These are phyloP conservation scores for Drosophila pallidifrons DNA, from an alignment of 1,140 invertebrate species.

Conservation along the genomic window DNA sequence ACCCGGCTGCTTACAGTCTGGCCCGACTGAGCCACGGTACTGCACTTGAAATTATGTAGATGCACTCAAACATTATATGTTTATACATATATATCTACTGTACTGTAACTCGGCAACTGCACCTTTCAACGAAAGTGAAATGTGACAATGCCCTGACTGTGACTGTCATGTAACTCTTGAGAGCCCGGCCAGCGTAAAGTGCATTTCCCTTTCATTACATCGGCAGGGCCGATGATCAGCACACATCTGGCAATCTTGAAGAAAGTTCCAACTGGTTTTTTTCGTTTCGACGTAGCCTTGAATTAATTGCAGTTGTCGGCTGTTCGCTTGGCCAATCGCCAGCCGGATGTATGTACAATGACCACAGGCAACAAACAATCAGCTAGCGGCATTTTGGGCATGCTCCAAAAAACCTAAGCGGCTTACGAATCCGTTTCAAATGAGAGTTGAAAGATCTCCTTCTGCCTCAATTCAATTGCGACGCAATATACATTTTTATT, in stretches of 20 bases:
- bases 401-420: slow-evolving; percentile 31
- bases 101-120: neutral
- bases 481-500: slow-evolving; percentile 28
- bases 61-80: slow-evolving; percentile 19
- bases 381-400: neutral
- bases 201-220: slow-evolving; percentile 72
- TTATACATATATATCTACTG: slow-evolving; percentile 1
- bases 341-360: slow-evolving; percentile 37
- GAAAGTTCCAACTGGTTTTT: slow-evolving; percentile 45
- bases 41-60: slow-evolving; percentile 48
- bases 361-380: slow-evolving; percentile 5
- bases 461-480: slow-evolving; percentile 25
- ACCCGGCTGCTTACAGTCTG: slow-evolving; percentile 38
- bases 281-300: slow-evolving; percentile 24
- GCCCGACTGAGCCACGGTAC: neutral
- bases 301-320: slow-evolving; percentile 43
- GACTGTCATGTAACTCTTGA: slow-evolving; percentile 10
- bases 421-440: slow-evolving; percentile 36
- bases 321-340: slow-evolving; percentile 37
- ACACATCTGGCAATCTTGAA: slow-evolving; percentile 23
- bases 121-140: slow-evolving; percentile 75
- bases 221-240: slow-evolving; percentile 8
- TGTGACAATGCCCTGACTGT: slow-evolving; percentile 73
- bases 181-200: slow-evolving; percentile 16
- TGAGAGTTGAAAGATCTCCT: neutral